phyloP scores from a whole-genome alignment of 2,797 vertebrate genomes.

The Halcyon leucocephala region DNA sequence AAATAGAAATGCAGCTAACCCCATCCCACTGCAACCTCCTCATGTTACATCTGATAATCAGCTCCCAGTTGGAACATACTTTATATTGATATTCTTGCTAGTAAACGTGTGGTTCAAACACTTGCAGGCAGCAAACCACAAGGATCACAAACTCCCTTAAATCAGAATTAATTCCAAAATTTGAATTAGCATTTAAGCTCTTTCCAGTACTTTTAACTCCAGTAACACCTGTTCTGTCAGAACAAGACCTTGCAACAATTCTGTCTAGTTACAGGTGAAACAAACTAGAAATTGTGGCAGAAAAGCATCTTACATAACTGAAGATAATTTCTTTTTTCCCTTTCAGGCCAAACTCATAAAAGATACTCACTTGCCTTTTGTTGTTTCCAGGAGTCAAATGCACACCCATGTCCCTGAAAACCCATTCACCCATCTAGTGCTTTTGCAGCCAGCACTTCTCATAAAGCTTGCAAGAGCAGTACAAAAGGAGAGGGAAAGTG shows the following conservation, averaged over 20 bases:
- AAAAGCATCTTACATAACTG: constrained; percentile 24
- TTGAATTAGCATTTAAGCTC: background rate
- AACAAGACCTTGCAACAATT: background rate
- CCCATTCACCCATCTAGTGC: background rate
- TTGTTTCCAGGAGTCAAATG: background rate
- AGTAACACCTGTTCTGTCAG: background rate
- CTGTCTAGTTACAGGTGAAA: background rate
- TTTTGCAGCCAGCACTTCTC: background rate
- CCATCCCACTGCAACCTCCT: background rate
- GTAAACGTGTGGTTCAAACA: background rate
- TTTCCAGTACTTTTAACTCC: background rate
- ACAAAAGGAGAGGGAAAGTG: background rate
- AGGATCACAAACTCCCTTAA: background rate
- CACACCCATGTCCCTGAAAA: background rate
- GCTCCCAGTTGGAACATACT: background rate
- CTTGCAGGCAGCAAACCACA: background rate
- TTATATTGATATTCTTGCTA: background rate
- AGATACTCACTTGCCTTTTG: background rate
- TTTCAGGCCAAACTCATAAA: background rate
- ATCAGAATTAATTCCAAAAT: background rate
- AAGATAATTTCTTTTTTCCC: background rate
- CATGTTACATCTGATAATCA: background rate
- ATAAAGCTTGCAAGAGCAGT: background rate
- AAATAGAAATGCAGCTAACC: background rate
- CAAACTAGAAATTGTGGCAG: background rate